Percentiles rank a stretch among this genome's conserved stretches.
These are phyloP conservation scores for Chrysemys picta DNA, from an alignment of 2,113 vertebrate genomes.

Conservation along the genomic window DNA sequence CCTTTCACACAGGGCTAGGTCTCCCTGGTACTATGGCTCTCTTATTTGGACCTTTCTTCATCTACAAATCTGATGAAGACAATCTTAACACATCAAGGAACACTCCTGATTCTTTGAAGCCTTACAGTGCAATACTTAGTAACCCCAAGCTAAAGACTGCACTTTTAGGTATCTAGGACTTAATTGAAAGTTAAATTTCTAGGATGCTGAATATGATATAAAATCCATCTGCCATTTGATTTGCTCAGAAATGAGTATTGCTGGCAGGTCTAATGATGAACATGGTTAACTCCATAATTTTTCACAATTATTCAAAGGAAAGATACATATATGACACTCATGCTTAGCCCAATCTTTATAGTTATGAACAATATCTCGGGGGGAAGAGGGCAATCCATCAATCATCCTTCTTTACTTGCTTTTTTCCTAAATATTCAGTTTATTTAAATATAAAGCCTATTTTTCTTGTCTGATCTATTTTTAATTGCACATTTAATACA, in stretches of 20 bases:
- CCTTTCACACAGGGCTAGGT: neutral
- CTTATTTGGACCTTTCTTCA: neutral
- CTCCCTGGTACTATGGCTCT: neutral
- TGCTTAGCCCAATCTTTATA: neutral
- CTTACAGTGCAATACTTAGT: neutral
- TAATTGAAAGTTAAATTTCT: conserved; percentile 14
- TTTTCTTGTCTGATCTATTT: neutral
- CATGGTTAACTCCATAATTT: neutral
- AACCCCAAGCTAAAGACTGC: neutral
- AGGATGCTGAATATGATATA: neutral
- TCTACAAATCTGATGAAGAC: neutral
- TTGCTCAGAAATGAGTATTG: neutral
- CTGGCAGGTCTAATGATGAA: neutral
- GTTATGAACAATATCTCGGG: neutral
- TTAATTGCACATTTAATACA: neutral
- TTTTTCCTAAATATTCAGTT: neutral
- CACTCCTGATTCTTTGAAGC: neutral
- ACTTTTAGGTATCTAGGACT: neutral
- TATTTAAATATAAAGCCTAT: neutral
- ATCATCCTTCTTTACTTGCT: fast-evolving
- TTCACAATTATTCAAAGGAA: neutral
- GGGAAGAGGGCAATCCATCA: neutral
- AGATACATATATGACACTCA: neutral
- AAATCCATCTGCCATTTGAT: neutral
- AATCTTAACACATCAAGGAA: neutral